A percentile compares a stretch with the other conserved stretches of the same genome.
Conservation (phyloP, 2,797 vertebrate genomes). For the Mycteria americana region DNA sequence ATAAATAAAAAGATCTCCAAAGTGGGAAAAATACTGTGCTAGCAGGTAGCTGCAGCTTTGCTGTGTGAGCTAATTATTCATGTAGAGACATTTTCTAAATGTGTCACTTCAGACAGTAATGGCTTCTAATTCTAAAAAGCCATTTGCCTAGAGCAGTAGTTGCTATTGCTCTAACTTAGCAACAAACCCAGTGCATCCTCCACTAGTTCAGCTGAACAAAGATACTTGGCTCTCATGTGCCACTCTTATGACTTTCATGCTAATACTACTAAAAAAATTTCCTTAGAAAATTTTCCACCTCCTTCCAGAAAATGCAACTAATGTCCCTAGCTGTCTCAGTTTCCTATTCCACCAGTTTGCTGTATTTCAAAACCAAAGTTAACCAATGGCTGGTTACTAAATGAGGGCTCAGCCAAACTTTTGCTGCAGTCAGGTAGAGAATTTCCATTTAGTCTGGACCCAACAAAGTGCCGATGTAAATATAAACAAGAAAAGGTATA, state of each 20-base stretch:
- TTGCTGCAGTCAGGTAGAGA: background rate
- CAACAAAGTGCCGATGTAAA: background rate
- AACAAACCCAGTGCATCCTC: background rate
- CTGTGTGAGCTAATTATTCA: background rate
- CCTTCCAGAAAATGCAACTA: background rate
- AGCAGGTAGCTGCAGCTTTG: constrained; percentile 34
- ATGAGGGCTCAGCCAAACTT: background rate
- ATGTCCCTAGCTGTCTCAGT: background rate
- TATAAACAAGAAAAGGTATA: background rate
- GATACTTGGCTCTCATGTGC: background rate
- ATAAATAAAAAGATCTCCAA: constrained; percentile 13
- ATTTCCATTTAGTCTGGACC: background rate
- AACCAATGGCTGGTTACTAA: background rate
- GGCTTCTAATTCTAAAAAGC: constrained; percentile 49
- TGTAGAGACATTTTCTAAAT: background rate
- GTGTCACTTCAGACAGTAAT: constrained; percentile 21
- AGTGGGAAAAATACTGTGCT: background rate
- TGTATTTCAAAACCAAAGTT: background rate
- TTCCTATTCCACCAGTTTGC: background rate
- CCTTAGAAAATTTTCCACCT: background rate
- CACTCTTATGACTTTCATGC: background rate
- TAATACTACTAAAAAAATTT: background rate
- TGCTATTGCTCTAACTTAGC: background rate
- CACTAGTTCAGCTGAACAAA: background rate
- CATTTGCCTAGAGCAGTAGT: constrained; percentile 16